Conservation (phyloP, 2,113 vertebrate species). For the Phainopepla nitens region DNA sequence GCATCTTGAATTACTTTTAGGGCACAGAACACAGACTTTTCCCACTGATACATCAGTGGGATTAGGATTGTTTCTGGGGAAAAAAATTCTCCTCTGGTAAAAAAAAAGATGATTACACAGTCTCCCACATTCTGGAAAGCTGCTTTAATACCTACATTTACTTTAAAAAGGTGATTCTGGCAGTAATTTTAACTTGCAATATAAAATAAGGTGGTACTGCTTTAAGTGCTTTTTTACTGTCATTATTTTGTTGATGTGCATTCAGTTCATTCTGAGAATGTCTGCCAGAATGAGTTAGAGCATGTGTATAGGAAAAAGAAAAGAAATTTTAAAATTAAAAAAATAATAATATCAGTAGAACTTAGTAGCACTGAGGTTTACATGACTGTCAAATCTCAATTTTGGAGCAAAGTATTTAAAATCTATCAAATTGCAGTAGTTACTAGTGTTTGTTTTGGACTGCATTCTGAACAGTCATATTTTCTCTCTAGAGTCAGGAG, state of each 20-base stretch:
- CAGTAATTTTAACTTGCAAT: too few species aligned
- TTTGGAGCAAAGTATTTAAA: not conserved
- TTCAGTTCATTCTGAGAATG: not conserved
- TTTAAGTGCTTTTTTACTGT: too few species aligned
- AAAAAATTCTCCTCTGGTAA: not conserved
- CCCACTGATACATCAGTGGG: not conserved
- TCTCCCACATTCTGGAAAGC: not conserved
- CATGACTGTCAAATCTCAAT: accelerated
- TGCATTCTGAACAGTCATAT: not conserved
- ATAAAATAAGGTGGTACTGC: too few species aligned
- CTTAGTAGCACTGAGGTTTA: not conserved
- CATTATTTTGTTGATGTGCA: not conserved
- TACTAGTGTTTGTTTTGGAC: not conserved
- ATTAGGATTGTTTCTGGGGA: not conserved
- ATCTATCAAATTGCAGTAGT: not conserved
- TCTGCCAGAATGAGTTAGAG: not conserved
- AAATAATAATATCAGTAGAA: accelerated
- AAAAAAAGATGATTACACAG: not conserved
- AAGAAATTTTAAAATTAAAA: not conserved
- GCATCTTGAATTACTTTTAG: not conserved
- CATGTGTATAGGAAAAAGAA: not conserved
- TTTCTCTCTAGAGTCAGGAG: not conserved
- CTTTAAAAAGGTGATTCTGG: not conserved
- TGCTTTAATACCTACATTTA: not conserved
- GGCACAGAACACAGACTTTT: not conserved